These are phyloP conservation scores for Eriosoma lanigerum DNA, from an alignment of 1,140 invertebrate genomes.

Conservation along the genomic window DNA sequence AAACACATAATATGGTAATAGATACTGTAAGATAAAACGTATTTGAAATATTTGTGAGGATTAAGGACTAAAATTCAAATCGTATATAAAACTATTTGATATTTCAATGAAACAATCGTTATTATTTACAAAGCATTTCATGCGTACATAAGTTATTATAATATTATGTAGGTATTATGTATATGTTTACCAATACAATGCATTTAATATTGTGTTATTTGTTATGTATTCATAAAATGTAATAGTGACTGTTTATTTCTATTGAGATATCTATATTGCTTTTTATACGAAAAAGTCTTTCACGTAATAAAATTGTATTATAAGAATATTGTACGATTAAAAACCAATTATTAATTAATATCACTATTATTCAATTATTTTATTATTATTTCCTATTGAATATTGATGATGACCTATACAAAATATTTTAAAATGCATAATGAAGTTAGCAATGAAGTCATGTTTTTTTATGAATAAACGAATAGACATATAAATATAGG, in stretches of 20 bases:
- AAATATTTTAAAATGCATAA: too few species aligned
- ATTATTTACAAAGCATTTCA: neutral
- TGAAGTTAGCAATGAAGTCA: too few species aligned
- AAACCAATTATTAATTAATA: too few species aligned
- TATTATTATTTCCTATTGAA: too few species aligned
- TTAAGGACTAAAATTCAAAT: neutral
- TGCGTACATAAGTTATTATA: neutral
- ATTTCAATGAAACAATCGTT: conserved; percentile 16
- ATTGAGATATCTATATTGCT: conserved; percentile 13
- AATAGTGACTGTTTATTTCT: conserved; percentile 9
- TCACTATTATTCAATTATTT: too few species aligned
- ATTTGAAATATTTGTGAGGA: too few species aligned
- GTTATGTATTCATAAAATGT: neutral
- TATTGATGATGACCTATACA: too few species aligned
- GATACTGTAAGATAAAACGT: too few species aligned
- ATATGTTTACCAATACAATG: too few species aligned
- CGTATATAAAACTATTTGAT: neutral
- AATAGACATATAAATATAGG: too few species aligned
- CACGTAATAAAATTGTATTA: neutral
- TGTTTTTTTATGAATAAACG: too few species aligned
- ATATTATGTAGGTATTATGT: neutral
- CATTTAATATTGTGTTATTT: neutral
- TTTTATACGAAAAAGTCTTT: neutral
- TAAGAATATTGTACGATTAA: neutral
- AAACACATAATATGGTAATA: too few species aligned